phyloP scores from a whole-genome alignment of 2,888 invertebrate species.

The Tiliacea aurago region DNA sequence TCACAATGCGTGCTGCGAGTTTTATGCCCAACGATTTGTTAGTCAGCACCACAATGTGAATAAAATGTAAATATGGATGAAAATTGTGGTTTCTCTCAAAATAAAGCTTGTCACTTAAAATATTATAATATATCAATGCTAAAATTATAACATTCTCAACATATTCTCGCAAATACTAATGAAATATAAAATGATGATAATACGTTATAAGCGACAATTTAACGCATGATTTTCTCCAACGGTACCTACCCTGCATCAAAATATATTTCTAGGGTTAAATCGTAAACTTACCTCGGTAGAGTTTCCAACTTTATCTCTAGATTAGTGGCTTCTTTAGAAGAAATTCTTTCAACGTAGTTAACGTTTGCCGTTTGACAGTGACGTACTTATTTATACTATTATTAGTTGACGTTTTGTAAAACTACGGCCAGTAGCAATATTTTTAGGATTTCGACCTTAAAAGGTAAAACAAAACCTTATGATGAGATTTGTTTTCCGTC shows the following conservation, averaged over 20 bases:
- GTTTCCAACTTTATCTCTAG: background rate
- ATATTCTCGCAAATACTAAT: background rate
- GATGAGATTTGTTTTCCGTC: background rate
- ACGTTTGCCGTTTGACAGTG: conserved; percentile 6
- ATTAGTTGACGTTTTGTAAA: conserved; percentile 18
- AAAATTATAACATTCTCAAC: background rate
- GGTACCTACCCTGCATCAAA: background rate
- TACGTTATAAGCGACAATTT: background rate
- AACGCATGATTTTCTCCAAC: background rate
- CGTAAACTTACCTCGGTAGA: background rate
- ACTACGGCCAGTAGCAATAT: conserved; percentile 8
- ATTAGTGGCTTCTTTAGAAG: background rate
- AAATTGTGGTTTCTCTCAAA: background rate
- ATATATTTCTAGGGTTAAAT: background rate
- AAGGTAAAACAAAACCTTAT: background rate
- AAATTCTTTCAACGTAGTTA: background rate
- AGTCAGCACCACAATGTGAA: too few species aligned
- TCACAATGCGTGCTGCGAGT: background rate
- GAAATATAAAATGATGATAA: background rate
- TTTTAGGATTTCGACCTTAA: background rate
- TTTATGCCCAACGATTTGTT: background rate
- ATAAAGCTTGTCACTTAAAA: background rate
- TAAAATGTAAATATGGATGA: too few species aligned
- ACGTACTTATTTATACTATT: background rate
- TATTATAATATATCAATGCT: background rate